These are phyloP conservation scores for Fragum fragum DNA, from an alignment of 2,888 invertebrate species.

Conservation along the genomic window DNA sequence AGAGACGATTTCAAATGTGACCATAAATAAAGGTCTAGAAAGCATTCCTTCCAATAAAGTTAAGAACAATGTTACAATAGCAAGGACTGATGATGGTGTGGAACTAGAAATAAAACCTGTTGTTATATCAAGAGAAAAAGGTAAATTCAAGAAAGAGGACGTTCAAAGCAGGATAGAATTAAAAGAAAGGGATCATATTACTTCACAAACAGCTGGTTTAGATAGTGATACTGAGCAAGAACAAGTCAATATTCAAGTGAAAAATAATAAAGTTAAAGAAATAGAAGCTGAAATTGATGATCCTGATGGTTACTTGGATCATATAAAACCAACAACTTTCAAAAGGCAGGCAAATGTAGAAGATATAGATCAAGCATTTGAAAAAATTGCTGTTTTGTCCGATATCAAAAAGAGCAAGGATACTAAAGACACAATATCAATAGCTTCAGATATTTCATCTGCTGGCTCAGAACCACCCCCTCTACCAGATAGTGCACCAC, in stretches of 20 bases:
- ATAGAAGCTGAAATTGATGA: constrained; percentile 26
- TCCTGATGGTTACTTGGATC: constrained; percentile 46
- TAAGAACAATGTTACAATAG: constrained; percentile 39
- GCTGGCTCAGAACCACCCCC: constrained; percentile 75
- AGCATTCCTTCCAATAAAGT: constrained; percentile 24
- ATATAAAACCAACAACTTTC: constrained; percentile 43
- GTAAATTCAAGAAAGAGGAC: constrained; percentile 32
- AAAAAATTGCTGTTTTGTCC: constrained; percentile 45
- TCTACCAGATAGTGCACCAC: constrained; percentile 76
- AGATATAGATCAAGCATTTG: constrained; percentile 48
- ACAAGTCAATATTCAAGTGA: neutral
- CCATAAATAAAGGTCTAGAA: constrained; percentile 36
- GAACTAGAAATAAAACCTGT: constrained; percentile 62
- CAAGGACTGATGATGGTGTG: constrained; percentile 32
- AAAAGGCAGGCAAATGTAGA: constrained; percentile 32
- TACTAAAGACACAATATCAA: constrained; percentile 64
- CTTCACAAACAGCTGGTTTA: constrained; percentile 1
- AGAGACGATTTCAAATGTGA: constrained; percentile 35
- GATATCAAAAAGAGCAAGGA: constrained; percentile 42
- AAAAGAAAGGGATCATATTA: constrained; percentile 29
- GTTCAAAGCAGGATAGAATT: constrained; percentile 40
- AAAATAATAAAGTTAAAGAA: neutral
- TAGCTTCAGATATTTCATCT: constrained; percentile 72
- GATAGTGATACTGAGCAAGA: constrained; percentile 49
- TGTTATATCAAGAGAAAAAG: constrained; percentile 39